Base-by-base conservation (phyloP, 2,797 vertebrate genomes). In the Phalloptychus januarius region DNA sequence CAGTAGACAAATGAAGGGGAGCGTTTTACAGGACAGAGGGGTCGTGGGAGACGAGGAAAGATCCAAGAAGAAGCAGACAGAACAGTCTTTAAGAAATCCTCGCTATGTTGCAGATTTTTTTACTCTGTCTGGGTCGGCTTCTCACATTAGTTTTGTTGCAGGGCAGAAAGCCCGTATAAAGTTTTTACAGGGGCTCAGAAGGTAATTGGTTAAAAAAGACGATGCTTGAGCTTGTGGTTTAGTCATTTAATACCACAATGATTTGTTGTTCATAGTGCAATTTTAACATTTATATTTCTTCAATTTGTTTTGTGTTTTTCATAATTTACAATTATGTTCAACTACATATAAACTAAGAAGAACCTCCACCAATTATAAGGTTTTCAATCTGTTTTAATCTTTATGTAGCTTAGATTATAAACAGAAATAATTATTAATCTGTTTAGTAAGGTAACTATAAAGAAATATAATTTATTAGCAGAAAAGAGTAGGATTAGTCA, bases 101-200 rank as follows among this genome's bases (percentile, higher is more conserved):
- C 83, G 92, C 90, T 85, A 87, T 85, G 77, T 72, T 89, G 40
- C 74, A 81, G 70, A 48, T 87, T 71, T 84, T 90, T 56, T 40
- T 40, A 85, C 85, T 4, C 79, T 61, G 78, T 77, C 86, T 72
- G 80, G 83, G 45, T 84, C 71, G 20, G 78, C 77, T 56, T 45
- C 6, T 76, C 92, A 4, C 89, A 85, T 63, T 71, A 42, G 20
- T 45, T 87, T 20, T 46, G 31, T 70, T 72, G 76, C 36, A 5
- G 72, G 71, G 65, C 79, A 73, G 7, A 76, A 44, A 71, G 45
- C 63, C 28, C 84, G 72, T 73, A 7, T 25, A 38, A 73, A 54
- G 3, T 56, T 40, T 73, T 73, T 38, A 36, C 5, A 12, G 10
- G 23, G 23, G 10, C 20, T 72, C 2, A 5, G 13, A 50, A 38